phyloP scores from a whole-genome alignment of 2,113 vertebrate genomes.

The Catharus fuscescens region DNA sequence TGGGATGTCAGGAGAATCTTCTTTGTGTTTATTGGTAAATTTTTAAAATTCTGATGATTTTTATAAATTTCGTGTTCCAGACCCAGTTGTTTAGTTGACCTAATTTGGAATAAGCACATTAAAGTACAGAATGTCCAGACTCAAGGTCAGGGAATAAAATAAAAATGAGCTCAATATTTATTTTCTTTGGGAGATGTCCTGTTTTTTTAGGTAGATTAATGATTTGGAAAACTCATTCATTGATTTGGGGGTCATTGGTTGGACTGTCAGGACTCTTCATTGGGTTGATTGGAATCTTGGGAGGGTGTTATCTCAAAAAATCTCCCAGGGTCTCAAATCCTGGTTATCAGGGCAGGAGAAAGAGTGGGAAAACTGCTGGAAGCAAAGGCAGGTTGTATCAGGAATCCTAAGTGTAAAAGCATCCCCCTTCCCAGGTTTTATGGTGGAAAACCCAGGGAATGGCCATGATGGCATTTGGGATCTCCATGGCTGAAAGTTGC shows the following conservation, averaged over 20 bases:
- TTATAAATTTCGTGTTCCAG: not conserved
- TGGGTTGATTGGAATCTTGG: not conserved
- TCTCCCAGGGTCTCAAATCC: not conserved
- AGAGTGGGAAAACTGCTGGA: not conserved
- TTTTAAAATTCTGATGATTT: not conserved
- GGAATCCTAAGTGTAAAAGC: not conserved
- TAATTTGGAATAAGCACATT: not conserved
- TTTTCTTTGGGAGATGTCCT: not conserved
- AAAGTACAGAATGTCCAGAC: not conserved
- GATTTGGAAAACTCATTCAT: not conserved
- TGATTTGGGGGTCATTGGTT: not conserved
- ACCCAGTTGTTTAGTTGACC: not conserved
- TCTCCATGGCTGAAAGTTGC: accelerated
- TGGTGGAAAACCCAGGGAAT: not conserved
- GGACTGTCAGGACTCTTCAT: not conserved
- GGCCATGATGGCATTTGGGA: not conserved
- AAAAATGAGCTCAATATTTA: not conserved
- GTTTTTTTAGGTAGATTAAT: accelerated
- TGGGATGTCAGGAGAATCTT: not conserved
- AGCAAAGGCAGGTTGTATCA: not conserved
- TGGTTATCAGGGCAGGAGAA: not conserved
- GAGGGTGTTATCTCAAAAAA: not conserved
- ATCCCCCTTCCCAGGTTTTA: not conserved
- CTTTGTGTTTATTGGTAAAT: not conserved
- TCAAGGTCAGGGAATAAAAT: not conserved